phyloP scores from a whole-genome alignment of 2,113 vertebrate genomes.

The Notothenia coriiceps region DNA sequence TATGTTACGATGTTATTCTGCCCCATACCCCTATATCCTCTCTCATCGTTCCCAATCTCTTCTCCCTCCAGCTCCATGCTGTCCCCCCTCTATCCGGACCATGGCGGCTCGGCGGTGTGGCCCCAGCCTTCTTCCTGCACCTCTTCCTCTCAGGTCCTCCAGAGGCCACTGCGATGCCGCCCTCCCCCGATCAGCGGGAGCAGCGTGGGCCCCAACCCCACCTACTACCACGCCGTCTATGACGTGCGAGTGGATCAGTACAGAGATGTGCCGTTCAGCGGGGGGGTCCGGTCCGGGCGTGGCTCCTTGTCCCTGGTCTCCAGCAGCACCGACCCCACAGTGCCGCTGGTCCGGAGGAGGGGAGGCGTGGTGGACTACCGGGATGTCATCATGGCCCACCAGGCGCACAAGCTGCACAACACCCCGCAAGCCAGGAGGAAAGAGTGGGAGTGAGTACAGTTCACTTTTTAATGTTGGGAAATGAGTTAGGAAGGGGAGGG shows the following conservation, averaged over 20 bases:
- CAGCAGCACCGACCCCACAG: constrained; percentile 61
- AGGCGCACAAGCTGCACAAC: constrained; percentile 90
- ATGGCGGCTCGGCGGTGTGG: constrained; percentile 79
- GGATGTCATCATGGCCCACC: constrained; percentile 90
- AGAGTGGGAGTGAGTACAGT: constrained; percentile 92
- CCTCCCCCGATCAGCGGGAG: constrained; percentile 76
- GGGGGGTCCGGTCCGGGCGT: constrained; percentile 38
- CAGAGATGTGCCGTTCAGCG: constrained; percentile 68
- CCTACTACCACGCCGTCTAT: constrained; percentile 84
- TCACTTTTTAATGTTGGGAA: background rate
- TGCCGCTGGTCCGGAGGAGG: constrained; percentile 80
- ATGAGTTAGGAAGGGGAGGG: background rate
- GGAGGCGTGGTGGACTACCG: constrained; percentile 89
- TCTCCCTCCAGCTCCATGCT: constrained; percentile 76
- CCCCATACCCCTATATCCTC: too few species aligned
- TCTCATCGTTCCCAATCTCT: background rate
- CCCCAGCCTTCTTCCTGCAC: constrained; percentile 68
- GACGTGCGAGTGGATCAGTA: constrained; percentile 77
- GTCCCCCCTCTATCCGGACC: constrained; percentile 77
- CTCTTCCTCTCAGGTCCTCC: constrained; percentile 65
- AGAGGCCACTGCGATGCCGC: constrained; percentile 56
- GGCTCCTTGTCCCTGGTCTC: constrained; percentile 58
- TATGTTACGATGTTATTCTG: too few species aligned
- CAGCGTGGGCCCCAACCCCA: constrained; percentile 81
- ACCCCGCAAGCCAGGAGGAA: constrained; percentile 89